Base-by-base conservation (phyloP, 2,888 invertebrate species). In the Octodonta nipae region DNA sequence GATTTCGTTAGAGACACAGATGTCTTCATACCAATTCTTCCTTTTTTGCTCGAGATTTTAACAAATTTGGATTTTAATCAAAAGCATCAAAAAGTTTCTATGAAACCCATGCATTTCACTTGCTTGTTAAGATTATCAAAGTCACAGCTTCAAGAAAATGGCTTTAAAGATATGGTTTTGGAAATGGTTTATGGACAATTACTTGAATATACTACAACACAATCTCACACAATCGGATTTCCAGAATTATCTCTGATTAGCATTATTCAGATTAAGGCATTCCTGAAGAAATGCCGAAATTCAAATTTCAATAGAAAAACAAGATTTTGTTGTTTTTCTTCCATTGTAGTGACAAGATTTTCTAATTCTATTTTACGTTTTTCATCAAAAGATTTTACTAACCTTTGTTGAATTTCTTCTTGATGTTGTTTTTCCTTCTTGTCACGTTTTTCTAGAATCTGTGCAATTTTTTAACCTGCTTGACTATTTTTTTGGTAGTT, bases 81-180 rank as follows among this genome's bases (percentile, higher is more conserved):
- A 51, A 85, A 79, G 51, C 81, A 83, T 55, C 80, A 79, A 40
- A 72, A 76, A 42, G 75, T 81, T 1, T 84, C 87, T n/a, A 84
- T 89, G 79, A 89, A 87, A 56, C 89, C 89, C 0, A 60, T 88
- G 45, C 79, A 87, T 46, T 82, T 92, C 49, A 77, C 80, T 1
- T 87, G 84, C 52, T 68, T 88, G 15, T 64, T 95, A 26, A 75
- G 89, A 50, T 60, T 87, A 30, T 86, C 85, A n/a, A 89, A 91
- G 56, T 72, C 80, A 0, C 89, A 93, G 57, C 57, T 88, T 48
- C 65, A 69, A 36, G 89, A 92, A 60, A 87, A 85, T 59, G 84
- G 83, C 1, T 93, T 88, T 52, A 86, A 85, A 55, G 88, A 92
- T 59, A 73, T 81, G 13, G 69, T 86, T 1, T 73, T 92, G 15